Evolutionary conservation across 2,888 invertebrate species (phyloP).

Genomic region (Ectemnius cavifrons): DNA sequence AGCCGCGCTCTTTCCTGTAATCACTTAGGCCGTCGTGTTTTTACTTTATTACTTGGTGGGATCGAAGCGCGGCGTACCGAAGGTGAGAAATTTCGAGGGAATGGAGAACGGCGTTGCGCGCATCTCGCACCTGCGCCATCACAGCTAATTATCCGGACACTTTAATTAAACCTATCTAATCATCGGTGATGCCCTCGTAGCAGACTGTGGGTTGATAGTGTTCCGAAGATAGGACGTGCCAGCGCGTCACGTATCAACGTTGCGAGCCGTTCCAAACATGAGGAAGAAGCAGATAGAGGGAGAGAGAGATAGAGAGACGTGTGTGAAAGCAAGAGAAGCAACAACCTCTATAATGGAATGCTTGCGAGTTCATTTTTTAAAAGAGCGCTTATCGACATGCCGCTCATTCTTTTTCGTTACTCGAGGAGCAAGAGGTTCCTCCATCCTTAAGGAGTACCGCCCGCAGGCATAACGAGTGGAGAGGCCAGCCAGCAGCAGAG

Average conservation of each 20-base stretch:
- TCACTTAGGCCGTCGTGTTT: conserved; percentile 6
- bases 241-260: no score
- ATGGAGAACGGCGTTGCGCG: not conserved
- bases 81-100: not conserved
- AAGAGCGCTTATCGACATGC: conserved; percentile 2
- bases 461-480: conserved; percentile 6
- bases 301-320: no score
- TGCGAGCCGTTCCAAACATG: no score
- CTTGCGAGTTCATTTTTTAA: not conserved
- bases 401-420: conserved; percentile 6
- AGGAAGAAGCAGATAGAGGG: no score
- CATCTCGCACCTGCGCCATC: conserved; percentile 5
- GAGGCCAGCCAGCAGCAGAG: conserved; percentile 2
- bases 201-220: not conserved
- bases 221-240: no score
- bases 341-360: not conserved
- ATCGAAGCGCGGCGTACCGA: not conserved
- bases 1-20: not conserved
- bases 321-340: no score
- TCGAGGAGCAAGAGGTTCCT: not conserved
- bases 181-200: not conserved
- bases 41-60: not conserved
- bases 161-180: conserved; percentile 7
- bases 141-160: not conserved
- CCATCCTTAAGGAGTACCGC: conserved; percentile 7